These are phyloP conservation scores for Anolis carolinensis DNA, from an alignment of 2,113 vertebrate genomes.

Conservation along the genomic window DNA sequence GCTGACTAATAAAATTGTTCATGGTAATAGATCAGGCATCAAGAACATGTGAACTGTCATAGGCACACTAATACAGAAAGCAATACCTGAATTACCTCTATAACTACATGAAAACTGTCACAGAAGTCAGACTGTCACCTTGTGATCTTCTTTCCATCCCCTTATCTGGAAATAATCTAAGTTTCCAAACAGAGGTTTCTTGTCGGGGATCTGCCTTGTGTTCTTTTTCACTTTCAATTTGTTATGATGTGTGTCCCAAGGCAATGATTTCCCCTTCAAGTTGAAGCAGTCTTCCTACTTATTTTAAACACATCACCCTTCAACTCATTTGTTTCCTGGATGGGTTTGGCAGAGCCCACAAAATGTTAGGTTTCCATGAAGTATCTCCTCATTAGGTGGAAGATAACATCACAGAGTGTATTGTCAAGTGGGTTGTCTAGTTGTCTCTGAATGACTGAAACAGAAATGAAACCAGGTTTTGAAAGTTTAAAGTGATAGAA, in stretches of 20 bases:
- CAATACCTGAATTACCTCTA: not conserved
- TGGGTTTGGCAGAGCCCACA: not conserved
- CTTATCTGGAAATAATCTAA: constrained; percentile 26
- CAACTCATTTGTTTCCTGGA: constrained; percentile 8
- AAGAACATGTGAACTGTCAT: not conserved
- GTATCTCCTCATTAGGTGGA: not conserved
- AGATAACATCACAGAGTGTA: constrained; percentile 13
- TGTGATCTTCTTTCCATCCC: constrained; percentile 12
- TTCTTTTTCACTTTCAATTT: constrained; percentile 37
- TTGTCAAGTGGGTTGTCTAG: constrained; percentile 19
- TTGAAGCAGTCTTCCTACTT: not conserved
- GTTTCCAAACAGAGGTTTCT: not conserved
- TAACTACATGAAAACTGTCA: constrained; percentile 20
- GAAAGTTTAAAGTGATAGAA: not conserved
- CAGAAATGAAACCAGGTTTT: not conserved
- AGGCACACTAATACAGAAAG: not conserved
- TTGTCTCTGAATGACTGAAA: not conserved
- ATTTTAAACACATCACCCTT: constrained; percentile 1
- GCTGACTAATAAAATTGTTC: not conserved
- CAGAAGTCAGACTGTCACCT: not conserved
- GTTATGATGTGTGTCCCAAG: constrained; percentile 15
- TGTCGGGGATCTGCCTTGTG: not conserved
- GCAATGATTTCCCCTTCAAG: constrained; percentile 14
- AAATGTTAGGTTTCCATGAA: not conserved
- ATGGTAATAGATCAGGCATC: not conserved